Percentiles rank a stretch among this genome's conserved stretches.
These are phyloP conservation scores for Lucilia cuprina DNA, from an alignment of 1,140 invertebrate species.

Conservation along the genomic window DNA sequence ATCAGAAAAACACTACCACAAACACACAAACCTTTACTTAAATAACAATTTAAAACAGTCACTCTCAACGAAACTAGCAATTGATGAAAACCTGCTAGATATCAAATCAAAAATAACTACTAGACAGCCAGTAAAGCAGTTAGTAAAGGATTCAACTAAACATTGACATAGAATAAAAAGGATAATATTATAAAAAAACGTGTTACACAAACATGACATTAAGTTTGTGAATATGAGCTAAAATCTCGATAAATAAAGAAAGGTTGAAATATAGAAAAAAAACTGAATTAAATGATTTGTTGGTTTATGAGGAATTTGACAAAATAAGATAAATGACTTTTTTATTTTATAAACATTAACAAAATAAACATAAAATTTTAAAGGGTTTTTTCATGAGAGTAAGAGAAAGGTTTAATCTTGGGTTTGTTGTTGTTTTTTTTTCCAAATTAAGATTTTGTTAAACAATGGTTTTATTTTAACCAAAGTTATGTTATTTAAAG, in stretches of 20 bases:
- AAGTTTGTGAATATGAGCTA: slow-evolving; percentile 20
- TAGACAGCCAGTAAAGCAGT: background rate
- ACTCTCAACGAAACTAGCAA: background rate
- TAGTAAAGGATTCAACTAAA: background rate
- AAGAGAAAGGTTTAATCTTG: slow-evolving; percentile 14
- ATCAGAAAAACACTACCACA: background rate
- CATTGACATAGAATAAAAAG: background rate
- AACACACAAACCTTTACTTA: background rate
- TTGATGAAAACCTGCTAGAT: background rate
- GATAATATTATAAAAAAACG: background rate
- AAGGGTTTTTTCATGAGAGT: background rate
- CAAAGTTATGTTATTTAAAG: slow-evolving; percentile 23
- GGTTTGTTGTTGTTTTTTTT: background rate
- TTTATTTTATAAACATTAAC: background rate
- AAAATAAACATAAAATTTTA: slow-evolving; percentile 14
- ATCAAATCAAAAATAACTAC: background rate
- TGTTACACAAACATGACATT: background rate
- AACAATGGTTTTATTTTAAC: slow-evolving; percentile 26
- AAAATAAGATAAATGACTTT: slow-evolving; percentile 29
- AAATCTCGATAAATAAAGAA: background rate
- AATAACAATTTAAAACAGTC: slow-evolving; percentile 11
- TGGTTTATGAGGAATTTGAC: slow-evolving; percentile 17
- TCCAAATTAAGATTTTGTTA: slow-evolving; percentile 4
- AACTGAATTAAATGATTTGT: slow-evolving; percentile 18
- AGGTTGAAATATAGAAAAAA: background rate